Percentiles rank a stretch among this genome's conserved stretches.
Conservation (phyloP, 1,140 invertebrate species). For the Heliconius hewitsoni region DNA sequence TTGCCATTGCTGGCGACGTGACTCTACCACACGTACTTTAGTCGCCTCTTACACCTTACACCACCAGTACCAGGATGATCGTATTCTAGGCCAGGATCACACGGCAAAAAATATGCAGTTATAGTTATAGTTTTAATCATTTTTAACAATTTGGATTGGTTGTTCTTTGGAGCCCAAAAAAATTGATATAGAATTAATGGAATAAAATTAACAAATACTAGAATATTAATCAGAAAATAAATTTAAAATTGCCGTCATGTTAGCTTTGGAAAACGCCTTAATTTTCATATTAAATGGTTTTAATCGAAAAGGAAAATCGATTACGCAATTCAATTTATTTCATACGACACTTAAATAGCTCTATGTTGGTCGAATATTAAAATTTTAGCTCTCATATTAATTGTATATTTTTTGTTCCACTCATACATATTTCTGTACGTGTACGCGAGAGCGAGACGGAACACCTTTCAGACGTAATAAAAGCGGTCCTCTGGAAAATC, state of each 20-base stretch:
- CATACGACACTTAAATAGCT: conserved; percentile 13
- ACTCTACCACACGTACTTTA: too few species aligned
- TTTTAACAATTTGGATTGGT: too few species aligned
- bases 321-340: conserved; percentile 10
- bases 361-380: conserved; percentile 27
- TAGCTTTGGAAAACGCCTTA: background rate
- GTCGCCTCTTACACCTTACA: too few species aligned
- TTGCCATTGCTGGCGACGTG: too few species aligned
- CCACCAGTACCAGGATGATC: too few species aligned
- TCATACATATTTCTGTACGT: conserved; percentile 26
- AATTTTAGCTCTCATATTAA: conserved; percentile 22
- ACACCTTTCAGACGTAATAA: conserved; percentile 45
- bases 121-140: too few species aligned
- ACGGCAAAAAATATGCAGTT: too few species aligned
- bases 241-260: background rate
- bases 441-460: conserved; percentile 35
- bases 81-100: too few species aligned
- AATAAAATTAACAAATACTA: too few species aligned
- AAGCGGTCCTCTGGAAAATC: conserved; percentile 58
- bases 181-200: too few species aligned
- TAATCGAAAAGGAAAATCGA: conserved; percentile 1
- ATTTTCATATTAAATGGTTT: background rate
- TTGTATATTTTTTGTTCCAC: conserved; percentile 35
- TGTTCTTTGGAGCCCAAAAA: too few species aligned
- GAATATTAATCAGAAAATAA: too few species aligned